Evolutionary conservation across 2,797 vertebrate genomes (phyloP).

Genomic region (Eremophila alpestris): DNA sequence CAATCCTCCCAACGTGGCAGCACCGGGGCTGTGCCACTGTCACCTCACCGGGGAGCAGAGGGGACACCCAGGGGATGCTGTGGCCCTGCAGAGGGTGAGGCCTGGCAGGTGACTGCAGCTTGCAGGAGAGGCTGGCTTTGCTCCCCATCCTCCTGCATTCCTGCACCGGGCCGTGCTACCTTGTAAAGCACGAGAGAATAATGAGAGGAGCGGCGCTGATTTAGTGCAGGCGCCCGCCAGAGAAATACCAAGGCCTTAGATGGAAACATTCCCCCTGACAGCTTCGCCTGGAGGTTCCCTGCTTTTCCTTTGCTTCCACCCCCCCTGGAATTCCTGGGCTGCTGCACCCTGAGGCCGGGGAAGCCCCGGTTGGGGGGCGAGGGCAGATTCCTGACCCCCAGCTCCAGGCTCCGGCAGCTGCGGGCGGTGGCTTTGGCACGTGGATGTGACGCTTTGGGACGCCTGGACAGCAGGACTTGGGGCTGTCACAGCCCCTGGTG

Average conservation of each 20-base stretch:
- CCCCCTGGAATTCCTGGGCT: constrained; percentile 18
- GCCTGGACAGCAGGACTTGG: accelerated
- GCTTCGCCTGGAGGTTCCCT: constrained; percentile 49
- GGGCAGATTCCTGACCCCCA: neutral
- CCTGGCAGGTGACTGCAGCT: neutral
- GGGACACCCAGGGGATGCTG: neutral
- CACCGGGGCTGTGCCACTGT: accelerated
- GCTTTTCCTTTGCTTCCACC: neutral
- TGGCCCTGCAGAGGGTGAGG: neutral
- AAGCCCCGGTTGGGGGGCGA: neutral
- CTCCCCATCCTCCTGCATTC: neutral
- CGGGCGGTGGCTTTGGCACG: accelerated
- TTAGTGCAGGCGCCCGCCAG: constrained; percentile 62
- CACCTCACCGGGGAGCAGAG: neutral
- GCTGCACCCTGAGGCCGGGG: neutral
- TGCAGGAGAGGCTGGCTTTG: neutral
- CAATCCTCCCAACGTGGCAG: neutral
- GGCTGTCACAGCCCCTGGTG: neutral
- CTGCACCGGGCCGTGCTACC: constrained; percentile 28
- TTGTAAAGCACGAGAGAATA: constrained; percentile 71
- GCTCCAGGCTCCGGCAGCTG: neutral
- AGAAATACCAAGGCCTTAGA: constrained; percentile 83
- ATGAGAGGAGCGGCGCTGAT: constrained; percentile 68
- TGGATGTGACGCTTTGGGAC: accelerated
- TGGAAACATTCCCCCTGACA: constrained; percentile 78